phyloP scores from a whole-genome alignment of 2,888 invertebrate genomes.

The Prosapia bicincta region DNA sequence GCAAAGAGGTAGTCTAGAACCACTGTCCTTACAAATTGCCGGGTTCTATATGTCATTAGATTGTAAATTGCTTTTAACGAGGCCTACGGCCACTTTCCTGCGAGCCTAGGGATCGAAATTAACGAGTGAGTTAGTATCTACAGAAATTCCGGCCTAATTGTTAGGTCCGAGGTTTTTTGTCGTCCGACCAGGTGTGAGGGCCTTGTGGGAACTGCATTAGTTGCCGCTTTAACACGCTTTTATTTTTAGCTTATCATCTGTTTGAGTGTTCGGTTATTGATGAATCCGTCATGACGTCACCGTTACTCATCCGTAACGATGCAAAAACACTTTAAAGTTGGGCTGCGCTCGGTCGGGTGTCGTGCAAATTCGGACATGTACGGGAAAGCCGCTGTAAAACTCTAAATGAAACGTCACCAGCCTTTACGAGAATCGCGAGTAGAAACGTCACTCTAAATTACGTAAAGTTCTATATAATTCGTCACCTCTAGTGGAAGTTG shows the following conservation, averaged over 20 bases:
- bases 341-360: too few species aligned
- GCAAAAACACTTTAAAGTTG: too few species aligned
- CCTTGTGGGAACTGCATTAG: constrained; percentile 23
- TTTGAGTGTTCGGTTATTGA: background rate
- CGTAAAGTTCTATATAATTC: too few species aligned
- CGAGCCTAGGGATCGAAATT: background rate
- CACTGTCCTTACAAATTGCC: background rate
- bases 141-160: background rate
- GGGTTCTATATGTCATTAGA: background rate
- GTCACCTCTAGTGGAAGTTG: too few species aligned
- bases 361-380: too few species aligned
- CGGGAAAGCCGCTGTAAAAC: too few species aligned
- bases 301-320: too few species aligned
- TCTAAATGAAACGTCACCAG: too few species aligned
- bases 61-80: background rate
- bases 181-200: constrained; percentile 19
- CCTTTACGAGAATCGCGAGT: too few species aligned
- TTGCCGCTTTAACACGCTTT: constrained; percentile 22
- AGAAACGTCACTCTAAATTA: too few species aligned
- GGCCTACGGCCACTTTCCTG: background rate
- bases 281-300: background rate
- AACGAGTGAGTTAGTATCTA: background rate
- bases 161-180: constrained; percentile 17
- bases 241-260: constrained; percentile 27
- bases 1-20: background rate